phyloP scores from a whole-genome alignment of 2,888 invertebrate species.

The Resseliella maxima region DNA sequence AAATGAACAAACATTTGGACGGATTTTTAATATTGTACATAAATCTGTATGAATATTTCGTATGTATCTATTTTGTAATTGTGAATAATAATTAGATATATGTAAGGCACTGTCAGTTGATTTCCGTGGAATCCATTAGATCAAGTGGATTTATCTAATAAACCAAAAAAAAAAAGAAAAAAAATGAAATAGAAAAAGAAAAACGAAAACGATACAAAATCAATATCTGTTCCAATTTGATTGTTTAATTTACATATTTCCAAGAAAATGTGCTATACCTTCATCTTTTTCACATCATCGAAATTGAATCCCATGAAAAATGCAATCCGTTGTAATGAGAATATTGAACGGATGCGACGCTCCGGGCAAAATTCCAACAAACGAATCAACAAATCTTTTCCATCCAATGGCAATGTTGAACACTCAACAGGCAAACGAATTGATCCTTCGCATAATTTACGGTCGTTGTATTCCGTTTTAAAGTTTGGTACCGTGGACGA shows the following conservation, averaged over 20 bases:
- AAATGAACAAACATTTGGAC: too few relatives aligned
- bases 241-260: too few relatives aligned
- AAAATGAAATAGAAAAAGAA: not conserved
- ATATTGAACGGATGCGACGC: conserved; percentile 63
- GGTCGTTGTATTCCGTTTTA: conserved; percentile 10
- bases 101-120: not conserved
- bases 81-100: not conserved
- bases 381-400: conserved; percentile 62
- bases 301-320: conserved; percentile 64
- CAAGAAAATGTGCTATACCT: not conserved
- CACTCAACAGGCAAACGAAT: conserved; percentile 5
- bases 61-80: not conserved
- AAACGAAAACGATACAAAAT: not conserved
- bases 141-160: conserved; percentile 22
- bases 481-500: not conserved
- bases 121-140: conserved; percentile 47
- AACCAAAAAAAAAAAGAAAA: not conserved
- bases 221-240: too few relatives aligned
- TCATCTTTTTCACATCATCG: conserved; percentile 58
- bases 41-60: not conserved
- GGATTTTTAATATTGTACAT: not conserved
- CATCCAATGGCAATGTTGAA: not conserved
- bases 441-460: not conserved
- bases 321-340: conserved; percentile 64
- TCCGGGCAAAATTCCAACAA: conserved; percentile 63